Conservation (phyloP, 2,113 vertebrate genomes). For the Cebus imitator region DNA sequence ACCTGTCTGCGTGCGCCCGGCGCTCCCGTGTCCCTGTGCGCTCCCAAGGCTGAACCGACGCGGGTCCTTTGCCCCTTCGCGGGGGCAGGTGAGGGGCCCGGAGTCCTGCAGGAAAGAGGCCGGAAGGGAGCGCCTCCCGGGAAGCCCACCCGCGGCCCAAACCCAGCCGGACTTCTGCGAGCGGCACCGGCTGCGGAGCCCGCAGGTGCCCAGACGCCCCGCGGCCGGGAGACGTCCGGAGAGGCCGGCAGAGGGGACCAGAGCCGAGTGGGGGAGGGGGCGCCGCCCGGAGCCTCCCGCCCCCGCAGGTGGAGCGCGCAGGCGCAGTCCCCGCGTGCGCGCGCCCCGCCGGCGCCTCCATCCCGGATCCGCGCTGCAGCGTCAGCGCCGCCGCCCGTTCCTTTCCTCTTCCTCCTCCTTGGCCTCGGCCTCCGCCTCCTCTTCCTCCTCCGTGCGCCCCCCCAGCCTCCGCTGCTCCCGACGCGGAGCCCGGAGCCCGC, state of each 20-base stretch:
- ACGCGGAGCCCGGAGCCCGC: background rate
- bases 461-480: background rate
- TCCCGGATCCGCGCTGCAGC: slow-evolving; percentile 68
- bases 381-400: slow-evolving; percentile 42
- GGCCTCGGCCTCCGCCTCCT: background rate
- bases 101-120: background rate
- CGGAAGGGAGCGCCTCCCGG: background rate
- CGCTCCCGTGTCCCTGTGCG: background rate
- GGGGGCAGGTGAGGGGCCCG: background rate
- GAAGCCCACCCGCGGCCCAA: background rate
- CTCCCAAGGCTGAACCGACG: background rate
- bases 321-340: slow-evolving; percentile 48
- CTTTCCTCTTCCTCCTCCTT: background rate
- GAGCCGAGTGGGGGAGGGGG: background rate
- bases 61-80: background rate
- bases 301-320: slow-evolving; percentile 68
- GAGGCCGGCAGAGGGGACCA: background rate
- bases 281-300: background rate
- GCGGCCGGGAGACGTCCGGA: background rate
- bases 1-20: background rate
- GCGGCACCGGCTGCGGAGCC: background rate
- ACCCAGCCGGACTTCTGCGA: background rate
- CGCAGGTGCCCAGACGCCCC: accelerated
- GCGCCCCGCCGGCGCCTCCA: background rate
- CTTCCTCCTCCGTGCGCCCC: background rate